Evolutionary conservation across 2,797 vertebrate genomes (phyloP).

Genomic region (Tachyglossus aculeatus): DNA sequence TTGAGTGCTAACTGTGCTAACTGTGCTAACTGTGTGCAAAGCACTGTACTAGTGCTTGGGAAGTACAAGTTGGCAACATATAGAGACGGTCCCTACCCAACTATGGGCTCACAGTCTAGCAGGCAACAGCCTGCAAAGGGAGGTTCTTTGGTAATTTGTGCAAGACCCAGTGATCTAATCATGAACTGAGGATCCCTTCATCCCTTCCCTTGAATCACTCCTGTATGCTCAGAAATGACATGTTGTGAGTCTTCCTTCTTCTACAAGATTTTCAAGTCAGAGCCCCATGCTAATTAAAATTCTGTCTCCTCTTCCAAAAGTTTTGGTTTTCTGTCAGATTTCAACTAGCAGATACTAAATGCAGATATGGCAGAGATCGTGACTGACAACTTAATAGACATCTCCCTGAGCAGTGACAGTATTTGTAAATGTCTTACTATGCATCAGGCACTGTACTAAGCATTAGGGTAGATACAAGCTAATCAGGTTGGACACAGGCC

Average conservation of each 20-base stretch:
- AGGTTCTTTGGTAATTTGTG: background rate
- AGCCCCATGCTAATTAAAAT: conserved; percentile 36
- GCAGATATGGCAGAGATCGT: conserved; percentile 43
- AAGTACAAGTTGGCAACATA: too few species aligned
- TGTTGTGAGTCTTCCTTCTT: conserved; percentile 22
- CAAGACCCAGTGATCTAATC: background rate
- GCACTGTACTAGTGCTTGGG: too few species aligned
- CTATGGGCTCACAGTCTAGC: too few species aligned
- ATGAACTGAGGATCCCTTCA: background rate
- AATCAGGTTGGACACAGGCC: too few species aligned
- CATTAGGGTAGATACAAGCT: too few species aligned
- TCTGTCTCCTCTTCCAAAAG: conserved; percentile 27
- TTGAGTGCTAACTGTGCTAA: too few species aligned
- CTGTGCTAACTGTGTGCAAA: too few species aligned
- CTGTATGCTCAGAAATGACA: conserved; percentile 3
- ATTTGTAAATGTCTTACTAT: too few species aligned
- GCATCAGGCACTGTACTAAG: too few species aligned
- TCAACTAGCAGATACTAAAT: conserved; percentile 29
- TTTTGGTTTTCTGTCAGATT: conserved; percentile 48
- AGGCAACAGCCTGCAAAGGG: too few species aligned
- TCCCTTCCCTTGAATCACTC: conserved; percentile 3
- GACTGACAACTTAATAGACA: conserved; percentile 60
- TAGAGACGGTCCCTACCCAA: too few species aligned
- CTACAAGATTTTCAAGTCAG: background rate
- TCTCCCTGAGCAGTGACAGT: conserved; percentile 40